Base-by-base conservation (phyloP, 2,888 invertebrate genomes). In the Lepidocyrtinus sp. region DNA sequence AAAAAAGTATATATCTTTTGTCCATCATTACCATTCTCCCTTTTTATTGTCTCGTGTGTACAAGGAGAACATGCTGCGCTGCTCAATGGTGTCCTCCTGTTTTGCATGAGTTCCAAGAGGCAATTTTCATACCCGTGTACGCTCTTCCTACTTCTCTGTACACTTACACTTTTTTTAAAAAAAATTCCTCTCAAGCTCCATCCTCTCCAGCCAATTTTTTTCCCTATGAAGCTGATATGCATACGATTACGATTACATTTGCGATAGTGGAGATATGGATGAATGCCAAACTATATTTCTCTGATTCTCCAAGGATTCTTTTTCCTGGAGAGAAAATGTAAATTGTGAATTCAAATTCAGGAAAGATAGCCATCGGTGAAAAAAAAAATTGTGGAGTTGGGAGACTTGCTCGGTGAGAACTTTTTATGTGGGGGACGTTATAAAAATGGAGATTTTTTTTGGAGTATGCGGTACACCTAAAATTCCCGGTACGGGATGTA, bases 351-450 rank as follows among this genome's bases (percentile, higher is more conserved):
- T 55, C 55, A 55, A 55, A 55, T 55, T 55, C 55, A 55, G 55
- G 50, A 67, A 50, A 74, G 75, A 74, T 75, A 64, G 64, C 64
- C 55, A 73, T 73, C 73, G 55, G 55, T 55, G 55, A n/a, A 55
- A 55, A 55, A 55, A 55, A 55, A 55, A n/a, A n/a, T n/a, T n/a
- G 55, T 7, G 5, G 17, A 55, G 9, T 3, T n/a, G 55, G 55
- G 17, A 55, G 3, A 55, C 55, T 55, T 36, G 36, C 36, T 36
- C 36, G 7, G n/a, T n/a, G n/a, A n/a, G n/a, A n/a, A n/a, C n/a
- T n/a, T 55, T 55, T 55, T n/a, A 12, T 36, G 36, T 36, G 5
- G 36, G n/a, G 36, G 36, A 36, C 12, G 12, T 12, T 5, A 12
- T 7, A 36, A n/a, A 55, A 55, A 55, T 55, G 55, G 55, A 55